Evolutionary conservation across 2,113 vertebrate species (phyloP), one percentile per base, ranked within the genome.

Genomic region (Sminthopsis crassicaudata): DNA sequence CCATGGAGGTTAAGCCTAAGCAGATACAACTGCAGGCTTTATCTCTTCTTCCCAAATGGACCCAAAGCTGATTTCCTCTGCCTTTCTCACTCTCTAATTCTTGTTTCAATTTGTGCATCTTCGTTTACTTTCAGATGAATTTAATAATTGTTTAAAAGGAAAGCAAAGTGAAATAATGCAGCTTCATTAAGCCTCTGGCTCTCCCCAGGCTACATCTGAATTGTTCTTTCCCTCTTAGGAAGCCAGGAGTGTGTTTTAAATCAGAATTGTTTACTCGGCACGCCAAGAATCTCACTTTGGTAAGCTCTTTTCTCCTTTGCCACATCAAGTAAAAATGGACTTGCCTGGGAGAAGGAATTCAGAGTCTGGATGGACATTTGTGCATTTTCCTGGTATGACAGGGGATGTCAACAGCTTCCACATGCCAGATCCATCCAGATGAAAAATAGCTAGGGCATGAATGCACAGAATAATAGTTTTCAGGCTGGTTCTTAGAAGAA

Each of bases 101-200:
- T 96, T 93, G 9, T 96, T 93, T 67, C 46, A 84, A 93, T 93
- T 91, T 95, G 46, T 46, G 53, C 91, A 5, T 53, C 91, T 51
- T 9, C 53, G 46, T 84, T 90, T 95, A 52, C 95, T 92, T 95
- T 89, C 91, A 95, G 96, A 93, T 91, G 94, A 90, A 95, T 90
- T 92, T 53, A 91, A 67, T 89, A 46, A 92, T 27, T 57, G 92
- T 89, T 92, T 90, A 90, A 42, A 27, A 50, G 60, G 93, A 89
- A 90, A 92, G 90, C 25, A 24, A 36, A 30, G 0, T 11, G 2
- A 9, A 50, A 23, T 0, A 0, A 55, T 46, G 55, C 42, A 0
- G 90, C 91, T 88, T 48, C 30, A 0, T 19, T 57, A 16, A 22
- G 92, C 93, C 90, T 50, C 42, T 1, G 26, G 96, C 95, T 53